Conservation (phyloP, 1,140 invertebrate species). For the Polyergus mexicanus region DNA sequence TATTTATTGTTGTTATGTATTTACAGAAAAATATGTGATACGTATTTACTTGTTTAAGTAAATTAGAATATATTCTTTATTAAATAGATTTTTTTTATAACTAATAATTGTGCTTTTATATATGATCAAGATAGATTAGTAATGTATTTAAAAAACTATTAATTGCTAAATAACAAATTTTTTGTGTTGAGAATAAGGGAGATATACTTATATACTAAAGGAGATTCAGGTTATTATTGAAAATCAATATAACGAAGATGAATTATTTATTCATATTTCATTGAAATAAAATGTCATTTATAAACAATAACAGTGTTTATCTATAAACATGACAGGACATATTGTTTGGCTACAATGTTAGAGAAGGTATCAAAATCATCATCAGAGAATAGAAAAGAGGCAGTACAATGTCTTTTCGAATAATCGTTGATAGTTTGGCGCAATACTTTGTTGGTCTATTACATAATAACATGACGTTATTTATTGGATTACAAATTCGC, state of each 20-base stretch:
- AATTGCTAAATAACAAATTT: constrained; percentile 23
- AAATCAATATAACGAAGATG: constrained; percentile 78
- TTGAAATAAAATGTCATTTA: constrained; percentile 82
- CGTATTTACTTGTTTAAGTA: constrained; percentile 21
- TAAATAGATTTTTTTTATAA: constrained; percentile 30
- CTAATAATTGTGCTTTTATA: not conserved
- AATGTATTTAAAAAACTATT: constrained; percentile 28
- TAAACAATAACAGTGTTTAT: constrained; percentile 84
- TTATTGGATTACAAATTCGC: constrained; percentile 80
- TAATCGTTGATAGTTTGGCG: constrained; percentile 75
- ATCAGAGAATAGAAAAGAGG: constrained; percentile 83
- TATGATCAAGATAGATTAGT: constrained; percentile 21
- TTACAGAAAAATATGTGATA: not conserved
- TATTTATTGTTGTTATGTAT: too few relatives aligned
- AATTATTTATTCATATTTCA: constrained; percentile 83
- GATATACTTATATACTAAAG: not conserved
- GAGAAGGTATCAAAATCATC: constrained; percentile 84
- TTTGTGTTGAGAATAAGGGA: constrained; percentile 8
- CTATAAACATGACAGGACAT: constrained; percentile 80
- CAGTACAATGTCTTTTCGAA: constrained; percentile 75
- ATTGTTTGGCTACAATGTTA: constrained; percentile 75
- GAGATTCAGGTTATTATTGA: not conserved
- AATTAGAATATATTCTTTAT: constrained; percentile 27
- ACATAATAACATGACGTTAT: constrained; percentile 82
- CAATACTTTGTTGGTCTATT: constrained; percentile 80